phyloP scores from a whole-genome alignment of 2,888 invertebrate species.

The Acleris cristana region DNA sequence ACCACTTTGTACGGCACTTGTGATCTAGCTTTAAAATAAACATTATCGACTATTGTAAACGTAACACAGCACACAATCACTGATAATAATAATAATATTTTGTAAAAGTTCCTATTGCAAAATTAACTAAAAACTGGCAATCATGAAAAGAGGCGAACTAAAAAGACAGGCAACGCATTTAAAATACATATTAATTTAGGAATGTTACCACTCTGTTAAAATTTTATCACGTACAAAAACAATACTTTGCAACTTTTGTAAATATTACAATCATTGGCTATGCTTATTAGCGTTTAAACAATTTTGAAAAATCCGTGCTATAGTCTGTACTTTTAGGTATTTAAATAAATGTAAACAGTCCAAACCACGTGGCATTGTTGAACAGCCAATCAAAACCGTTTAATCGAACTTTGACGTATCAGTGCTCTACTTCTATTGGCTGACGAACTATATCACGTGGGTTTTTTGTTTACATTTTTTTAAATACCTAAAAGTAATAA shows the following conservation, averaged over 20 bases:
- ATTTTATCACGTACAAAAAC: slow-evolving; percentile 39
- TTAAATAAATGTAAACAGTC: too few relatives aligned
- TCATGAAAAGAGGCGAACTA: slow-evolving; percentile 5
- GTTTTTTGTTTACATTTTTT: too few relatives aligned
- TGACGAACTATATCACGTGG: too few relatives aligned
- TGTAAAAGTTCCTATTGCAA: slow-evolving; percentile 42
- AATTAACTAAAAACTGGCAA: slow-evolving; percentile 23
- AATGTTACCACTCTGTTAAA: slow-evolving; percentile 35
- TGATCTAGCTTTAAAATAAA: slow-evolving; percentile 41
- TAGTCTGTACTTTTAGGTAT: too few relatives aligned
- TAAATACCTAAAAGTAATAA: too few relatives aligned
- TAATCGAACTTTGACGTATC: too few relatives aligned
- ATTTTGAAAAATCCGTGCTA: slow-evolving; percentile 18
- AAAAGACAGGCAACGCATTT: slow-evolving; percentile 28
- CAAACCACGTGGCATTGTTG: too few relatives aligned
- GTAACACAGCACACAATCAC: slow-evolving; percentile 72
- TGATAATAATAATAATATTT: slow-evolving; percentile 42
- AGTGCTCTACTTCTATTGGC: too few relatives aligned
- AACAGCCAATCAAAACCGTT: too few relatives aligned
- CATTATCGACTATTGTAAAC: slow-evolving; percentile 55
- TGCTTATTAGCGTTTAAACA: slow-evolving; percentile 14
- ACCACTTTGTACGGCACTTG: too few relatives aligned
- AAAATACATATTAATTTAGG: slow-evolving; percentile 34
- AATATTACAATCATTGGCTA: slow-evolving; percentile 46
- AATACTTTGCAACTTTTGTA: slow-evolving; percentile 37